Percentiles rank a stretch among this genome's conserved stretches.
Evolutionary conservation across 2,797 vertebrate genomes (phyloP).

Genomic region (Orientallactaga sibirica): DNA sequence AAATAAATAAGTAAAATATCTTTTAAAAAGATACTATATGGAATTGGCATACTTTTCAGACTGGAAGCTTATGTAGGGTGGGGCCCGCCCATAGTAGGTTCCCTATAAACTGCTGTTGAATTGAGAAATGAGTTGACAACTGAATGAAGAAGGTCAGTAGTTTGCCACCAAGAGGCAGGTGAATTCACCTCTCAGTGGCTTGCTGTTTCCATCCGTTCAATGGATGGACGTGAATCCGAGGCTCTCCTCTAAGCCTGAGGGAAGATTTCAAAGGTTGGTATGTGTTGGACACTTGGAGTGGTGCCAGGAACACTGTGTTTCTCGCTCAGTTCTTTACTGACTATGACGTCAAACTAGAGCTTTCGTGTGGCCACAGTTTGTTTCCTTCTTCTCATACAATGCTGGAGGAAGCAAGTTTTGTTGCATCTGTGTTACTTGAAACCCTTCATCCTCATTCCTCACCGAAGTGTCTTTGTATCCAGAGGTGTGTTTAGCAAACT

Average conservation of each 20-base stretch:
- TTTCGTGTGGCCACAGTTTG: no score
- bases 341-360: not conserved
- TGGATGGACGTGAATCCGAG: not conserved
- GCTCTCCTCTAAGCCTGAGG: not conserved
- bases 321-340: not conserved
- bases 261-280: not conserved
- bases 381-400: not conserved
- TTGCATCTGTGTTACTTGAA: not conserved
- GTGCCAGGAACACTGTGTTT: not conserved
- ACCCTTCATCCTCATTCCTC: not conserved
- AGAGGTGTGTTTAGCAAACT: not conserved
- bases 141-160: not conserved
- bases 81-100: not conserved
- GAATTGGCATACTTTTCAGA: not conserved
- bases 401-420: not conserved
- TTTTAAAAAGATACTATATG: no score
- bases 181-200: not conserved
- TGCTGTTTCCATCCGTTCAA: not conserved
- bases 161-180: not conserved
- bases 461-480: not conserved
- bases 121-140: not conserved
- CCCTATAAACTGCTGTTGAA: not conserved
- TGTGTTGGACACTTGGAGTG: not conserved
- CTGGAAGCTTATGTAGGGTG: not conserved
- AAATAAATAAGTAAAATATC: no score